Base-by-base conservation (phyloP, 2,797 vertebrate genomes). In the Danio choprae region DNA sequence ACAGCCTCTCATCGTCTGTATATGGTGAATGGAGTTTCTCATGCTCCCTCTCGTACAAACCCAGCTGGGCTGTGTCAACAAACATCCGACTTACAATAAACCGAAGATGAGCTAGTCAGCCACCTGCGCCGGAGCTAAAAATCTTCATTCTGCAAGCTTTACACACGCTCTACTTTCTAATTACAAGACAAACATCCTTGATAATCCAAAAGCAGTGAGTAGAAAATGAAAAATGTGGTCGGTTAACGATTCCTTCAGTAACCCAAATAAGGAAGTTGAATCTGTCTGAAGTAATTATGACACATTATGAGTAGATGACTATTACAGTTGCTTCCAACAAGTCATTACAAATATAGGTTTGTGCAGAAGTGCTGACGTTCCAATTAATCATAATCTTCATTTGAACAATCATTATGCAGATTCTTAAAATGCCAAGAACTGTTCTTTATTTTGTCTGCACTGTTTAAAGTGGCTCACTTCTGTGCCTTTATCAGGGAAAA, bases 41-140 rank as follows among this genome's bases (percentile, higher is more conserved):
- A 53, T 43, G 58, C 58, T 71, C 13, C 36, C 12, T 12, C 55
- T 59, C 50, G 67, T 62, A 46, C 64, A 75, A 64, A 67, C 68
- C 85, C 84, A 82, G 63, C 81, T 86, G 84, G 72, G 80, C 69
- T 59, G 12, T 77, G 58, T 85, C 82, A 87, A 68, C 75, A 76
- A 51, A 73, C 67, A 56, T 74, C 59, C 43, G 58, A 16, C 29
- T 12, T 74, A 41, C 56, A 79, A 83, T 64, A 72, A 82, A 76
- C 56, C 44, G 20, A 75, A 48, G 59, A 40, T 55, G 41, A 41
- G 55, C 11, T 68, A 62, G 68, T 29, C 59, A 72, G 72, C 51
- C 72, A 64, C 58, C 74, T 81, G 59, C 81, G 62, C 62, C 72
- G 59, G 63, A 43, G 64, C 64, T 64, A 59, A 84, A 79, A 38